phyloP scores from a whole-genome alignment of 2,113 vertebrate species.

The Cebus imitator region DNA sequence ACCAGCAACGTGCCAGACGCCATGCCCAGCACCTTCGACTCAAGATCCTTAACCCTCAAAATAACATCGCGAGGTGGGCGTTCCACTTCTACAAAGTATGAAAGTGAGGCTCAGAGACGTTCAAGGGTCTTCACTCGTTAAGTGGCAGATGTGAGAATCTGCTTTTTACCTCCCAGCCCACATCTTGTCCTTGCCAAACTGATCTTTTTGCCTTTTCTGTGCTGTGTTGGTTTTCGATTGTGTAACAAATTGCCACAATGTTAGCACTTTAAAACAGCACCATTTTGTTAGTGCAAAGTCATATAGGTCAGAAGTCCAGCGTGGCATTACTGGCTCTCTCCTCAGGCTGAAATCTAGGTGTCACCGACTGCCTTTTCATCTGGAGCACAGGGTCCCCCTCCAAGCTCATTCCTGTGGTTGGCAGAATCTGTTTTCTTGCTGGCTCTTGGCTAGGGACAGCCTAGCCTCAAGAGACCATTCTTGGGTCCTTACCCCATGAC shows the following conservation, averaged over 20 bases:
- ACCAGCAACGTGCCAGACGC: rapidly evolving
- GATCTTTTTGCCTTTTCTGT: background rate
- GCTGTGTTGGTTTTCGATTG: background rate
- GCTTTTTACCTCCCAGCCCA: background rate
- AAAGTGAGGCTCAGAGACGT: background rate
- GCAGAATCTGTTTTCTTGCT: background rate
- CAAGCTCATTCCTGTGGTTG: background rate
- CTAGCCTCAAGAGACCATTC: background rate
- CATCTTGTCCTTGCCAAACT: background rate
- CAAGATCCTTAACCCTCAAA: background rate
- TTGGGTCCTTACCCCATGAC: background rate
- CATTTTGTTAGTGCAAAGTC: background rate
- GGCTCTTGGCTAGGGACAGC: background rate
- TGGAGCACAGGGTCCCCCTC: background rate
- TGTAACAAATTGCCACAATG: background rate
- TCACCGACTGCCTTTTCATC: rapidly evolving
- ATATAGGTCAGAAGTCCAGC: background rate
- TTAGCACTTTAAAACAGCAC: background rate
- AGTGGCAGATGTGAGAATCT: background rate
- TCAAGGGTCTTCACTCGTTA: background rate
- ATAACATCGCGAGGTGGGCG: background rate
- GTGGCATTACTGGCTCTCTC: background rate
- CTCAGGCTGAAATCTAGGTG: background rate
- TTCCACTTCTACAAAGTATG: background rate
- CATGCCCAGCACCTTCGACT: background rate